phyloP scores from a whole-genome alignment of 2,888 invertebrate genomes.

The Cactoblastis cactorum region DNA sequence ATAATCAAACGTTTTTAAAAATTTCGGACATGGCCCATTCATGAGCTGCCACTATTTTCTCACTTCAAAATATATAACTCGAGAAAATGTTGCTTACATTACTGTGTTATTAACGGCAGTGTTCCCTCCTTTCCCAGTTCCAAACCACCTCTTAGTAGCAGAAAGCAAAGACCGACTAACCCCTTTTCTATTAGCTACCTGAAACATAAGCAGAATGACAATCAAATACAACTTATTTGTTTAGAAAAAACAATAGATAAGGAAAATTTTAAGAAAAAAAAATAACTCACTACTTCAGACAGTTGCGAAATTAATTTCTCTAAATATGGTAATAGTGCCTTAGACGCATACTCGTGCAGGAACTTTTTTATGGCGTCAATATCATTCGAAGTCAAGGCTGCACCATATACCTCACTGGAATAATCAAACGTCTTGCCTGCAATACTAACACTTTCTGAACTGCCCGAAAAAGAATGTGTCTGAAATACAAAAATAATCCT shows the following conservation, averaged over 20 bases:
- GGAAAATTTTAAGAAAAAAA: background rate
- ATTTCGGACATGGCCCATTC: no score
- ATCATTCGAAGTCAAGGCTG: constrained; percentile 88
- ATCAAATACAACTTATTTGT: constrained; percentile 1
- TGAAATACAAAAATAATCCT: constrained; percentile 37
- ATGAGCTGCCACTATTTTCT: no score
- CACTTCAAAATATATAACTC: background rate
- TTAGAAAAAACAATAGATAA: no score
- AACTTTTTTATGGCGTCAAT: constrained; percentile 91
- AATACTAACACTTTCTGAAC: constrained; percentile 81
- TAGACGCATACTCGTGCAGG: constrained; percentile 91
- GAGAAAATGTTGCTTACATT: constrained; percentile 81
- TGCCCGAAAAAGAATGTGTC: constrained; percentile 75
- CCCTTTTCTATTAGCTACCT: constrained; percentile 92
- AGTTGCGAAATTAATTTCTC: constrained; percentile 91
- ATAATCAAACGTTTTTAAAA: no score
- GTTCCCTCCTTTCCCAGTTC: constrained; percentile 90
- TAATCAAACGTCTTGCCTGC: constrained; percentile 66
- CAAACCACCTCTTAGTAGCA: constrained; percentile 97
- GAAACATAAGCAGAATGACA: constrained; percentile 20
- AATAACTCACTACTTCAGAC: constrained; percentile 83
- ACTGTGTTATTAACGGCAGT: constrained; percentile 87
- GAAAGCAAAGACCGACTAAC: constrained; percentile 95
- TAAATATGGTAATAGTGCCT: constrained; percentile 93
- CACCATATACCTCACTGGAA: constrained; percentile 82